Evolutionary conservation across 1,140 invertebrate genomes (phyloP), one percentile per base, ranked within the genome.

Genomic region (Drosophila parabipectinata): DNA sequence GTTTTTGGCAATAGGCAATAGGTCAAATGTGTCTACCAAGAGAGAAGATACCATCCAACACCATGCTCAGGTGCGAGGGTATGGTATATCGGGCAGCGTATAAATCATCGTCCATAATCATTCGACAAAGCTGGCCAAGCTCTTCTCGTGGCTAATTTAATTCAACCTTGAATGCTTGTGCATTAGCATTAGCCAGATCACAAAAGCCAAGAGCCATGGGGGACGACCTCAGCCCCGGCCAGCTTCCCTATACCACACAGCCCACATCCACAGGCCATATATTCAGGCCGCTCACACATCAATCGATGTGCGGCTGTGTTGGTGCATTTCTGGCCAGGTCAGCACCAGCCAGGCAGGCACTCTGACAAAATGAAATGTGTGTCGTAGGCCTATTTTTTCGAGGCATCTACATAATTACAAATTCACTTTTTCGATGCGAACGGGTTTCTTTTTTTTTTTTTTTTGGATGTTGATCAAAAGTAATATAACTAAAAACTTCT

Each of bases 161-260:
- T 68, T 62, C 78, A 75, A 81, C 81, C 81, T 84, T 84, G 77
- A 85, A 87, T 71, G 60, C 57, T 71, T 84, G 77, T 77, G 72
- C 67, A 84, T 84, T 77, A 80, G 82, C 82, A 84, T 83, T 79
- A 80, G 73, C 60, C 82, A 66, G 82, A 80, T 81, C 77, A 77
- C 78, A 81, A 83, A 80, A 83, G 79, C 76, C 21, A 67, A 63
- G 52, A 76, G 73, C 68, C 79, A 82, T 73, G 74, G 63, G 68
- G 73, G 60, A 45, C 72, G 72, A 76, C 72, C 72, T 75, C 72
- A 75, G 72, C 72, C 71, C 72, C 72, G 37, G 44, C 30, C 58
- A 72, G 68, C 68, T 73, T 73, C 71, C 61, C 72, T 53, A 34
- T 37, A 57, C 54, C 21, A 3, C 41, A 6, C 14, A 44, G 14